Percentiles rank a stretch among this genome's conserved stretches.
phyloP scores from a whole-genome alignment of 1,140 invertebrate species.

The Halesus radiatus region DNA sequence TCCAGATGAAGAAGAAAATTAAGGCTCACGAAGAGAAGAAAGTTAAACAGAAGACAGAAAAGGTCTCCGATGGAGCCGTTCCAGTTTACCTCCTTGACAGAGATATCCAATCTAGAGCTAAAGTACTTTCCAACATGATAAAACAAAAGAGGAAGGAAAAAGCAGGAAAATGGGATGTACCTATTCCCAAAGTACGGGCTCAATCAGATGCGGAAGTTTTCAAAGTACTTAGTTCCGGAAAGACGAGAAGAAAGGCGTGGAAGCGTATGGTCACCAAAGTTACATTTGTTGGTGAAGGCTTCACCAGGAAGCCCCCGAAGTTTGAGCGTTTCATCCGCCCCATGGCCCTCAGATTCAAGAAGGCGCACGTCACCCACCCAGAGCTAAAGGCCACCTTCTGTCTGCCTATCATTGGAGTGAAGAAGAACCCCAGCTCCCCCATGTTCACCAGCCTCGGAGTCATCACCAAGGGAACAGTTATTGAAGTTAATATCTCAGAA shows the following conservation, averaged over 20 bases:
- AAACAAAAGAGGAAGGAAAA: slow-evolving; percentile 99
- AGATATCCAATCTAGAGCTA: slow-evolving; percentile 93
- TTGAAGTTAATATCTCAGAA: slow-evolving; percentile 99
- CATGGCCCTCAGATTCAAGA: slow-evolving; percentile 96
- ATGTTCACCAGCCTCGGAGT: slow-evolving; percentile 98
- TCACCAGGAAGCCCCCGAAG: slow-evolving; percentile 99
- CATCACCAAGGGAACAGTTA: slow-evolving; percentile 98
- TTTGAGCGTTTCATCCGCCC: slow-evolving; percentile 99
- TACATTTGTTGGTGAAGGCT: slow-evolving; percentile 97
- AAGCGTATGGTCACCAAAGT: slow-evolving; percentile 99
- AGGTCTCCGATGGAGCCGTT: slow-evolving; percentile 89
- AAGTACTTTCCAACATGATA: slow-evolving; percentile 98
- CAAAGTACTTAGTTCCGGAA: slow-evolving; percentile 94
- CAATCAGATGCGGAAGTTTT: slow-evolving; percentile 99
- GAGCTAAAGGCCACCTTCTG: slow-evolving; percentile 99
- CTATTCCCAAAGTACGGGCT: slow-evolving; percentile 97
- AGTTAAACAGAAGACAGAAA: slow-evolving; percentile 88
- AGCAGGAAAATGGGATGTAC: slow-evolving; percentile 99
- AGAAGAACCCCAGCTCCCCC: slow-evolving; percentile 98
- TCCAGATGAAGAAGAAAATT: slow-evolving; percentile 99
- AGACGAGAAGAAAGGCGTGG: slow-evolving; percentile 97
- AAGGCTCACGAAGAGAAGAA: slow-evolving; percentile 92
- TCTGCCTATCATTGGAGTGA: slow-evolving; percentile 98
- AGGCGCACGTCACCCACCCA: slow-evolving; percentile 98
- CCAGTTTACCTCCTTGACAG: slow-evolving; percentile 97